Evolutionary conservation across 2,797 vertebrate species (phyloP).

Genomic region (Synanceia verrucosa): DNA sequence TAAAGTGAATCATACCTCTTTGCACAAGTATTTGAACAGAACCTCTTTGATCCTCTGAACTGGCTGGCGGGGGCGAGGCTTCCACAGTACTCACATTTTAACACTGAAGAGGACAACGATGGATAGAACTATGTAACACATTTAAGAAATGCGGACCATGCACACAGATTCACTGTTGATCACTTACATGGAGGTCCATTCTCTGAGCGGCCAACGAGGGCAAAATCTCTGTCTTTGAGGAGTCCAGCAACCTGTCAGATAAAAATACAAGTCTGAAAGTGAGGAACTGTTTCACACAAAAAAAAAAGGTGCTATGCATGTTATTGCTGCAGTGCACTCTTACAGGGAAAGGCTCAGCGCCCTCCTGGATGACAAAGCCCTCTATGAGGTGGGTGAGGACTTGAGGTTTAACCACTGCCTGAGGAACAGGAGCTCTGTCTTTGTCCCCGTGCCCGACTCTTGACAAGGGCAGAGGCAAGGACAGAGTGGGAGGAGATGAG

Average conservation of each 20-base stretch:
- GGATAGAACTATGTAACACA: neutral
- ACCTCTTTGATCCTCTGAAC: constrained; percentile 96
- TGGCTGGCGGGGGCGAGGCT: constrained; percentile 93
- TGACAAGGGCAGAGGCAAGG: constrained; percentile 81
- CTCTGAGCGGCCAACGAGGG: constrained; percentile 72
- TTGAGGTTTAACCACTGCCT: constrained; percentile 98
- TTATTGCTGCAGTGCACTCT: constrained; percentile 49
- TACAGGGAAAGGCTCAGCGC: constrained; percentile 98
- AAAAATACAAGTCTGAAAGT: constrained; percentile 9
- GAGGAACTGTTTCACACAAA: neutral
- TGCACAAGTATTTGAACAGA: constrained; percentile 96
- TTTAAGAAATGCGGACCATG: neutral
- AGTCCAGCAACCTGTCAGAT: constrained; percentile 81
- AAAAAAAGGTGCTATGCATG: neutral
- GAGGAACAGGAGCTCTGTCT: constrained; percentile 90
- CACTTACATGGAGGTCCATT: constrained; percentile 76
- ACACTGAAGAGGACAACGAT: constrained; percentile 70
- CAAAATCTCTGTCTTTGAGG: constrained; percentile 83
- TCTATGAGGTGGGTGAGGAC: constrained; percentile 99
- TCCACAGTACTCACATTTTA: constrained; percentile 96
- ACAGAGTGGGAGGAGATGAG: constrained; percentile 80
- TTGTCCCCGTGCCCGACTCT: constrained; percentile 84
- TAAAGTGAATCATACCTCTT: constrained; percentile 86
- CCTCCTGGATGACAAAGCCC: constrained; percentile 99
- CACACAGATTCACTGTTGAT: neutral